A percentile compares a stretch with the other conserved stretches of the same genome.
These are phyloP conservation scores for Microtus oregoni DNA, from an alignment of 2,113 vertebrate species.

Conservation along the genomic window DNA sequence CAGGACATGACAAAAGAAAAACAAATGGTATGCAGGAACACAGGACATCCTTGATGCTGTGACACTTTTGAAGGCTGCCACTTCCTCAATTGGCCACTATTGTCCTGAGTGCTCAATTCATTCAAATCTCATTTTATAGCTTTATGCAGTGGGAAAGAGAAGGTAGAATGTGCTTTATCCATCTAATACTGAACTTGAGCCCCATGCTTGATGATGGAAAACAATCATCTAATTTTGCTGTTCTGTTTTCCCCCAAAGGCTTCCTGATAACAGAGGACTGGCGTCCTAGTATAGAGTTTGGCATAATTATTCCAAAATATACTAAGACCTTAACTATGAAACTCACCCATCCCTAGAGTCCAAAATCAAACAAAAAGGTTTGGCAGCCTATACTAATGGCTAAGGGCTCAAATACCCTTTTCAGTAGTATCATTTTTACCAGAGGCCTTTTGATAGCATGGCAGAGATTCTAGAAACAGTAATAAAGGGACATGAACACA, in stretches of 20 bases:
- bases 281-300: background rate
- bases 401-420: background rate
- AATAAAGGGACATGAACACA: background rate
- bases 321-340: background rate
- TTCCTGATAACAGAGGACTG: slow-evolving; percentile 7
- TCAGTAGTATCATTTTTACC: background rate
- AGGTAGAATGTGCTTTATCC: background rate
- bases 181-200: slow-evolving; percentile 7
- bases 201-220: background rate
- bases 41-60: background rate
- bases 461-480: slow-evolving; percentile 12
- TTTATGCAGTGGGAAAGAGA: background rate
- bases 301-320: slow-evolving; percentile 27
- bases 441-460: background rate
- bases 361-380: background rate
- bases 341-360: background rate
- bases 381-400: background rate
- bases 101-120: background rate
- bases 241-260: background rate
- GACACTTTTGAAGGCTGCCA: background rate
- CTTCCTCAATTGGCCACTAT: background rate
- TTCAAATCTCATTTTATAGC: background rate
- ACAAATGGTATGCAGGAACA: background rate
- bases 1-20: background rate
- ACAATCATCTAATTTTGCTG: slow-evolving; percentile 26